Evolutionary conservation across 2,113 vertebrate genomes (phyloP).

Genomic region (Eulemur macaco): DNA sequence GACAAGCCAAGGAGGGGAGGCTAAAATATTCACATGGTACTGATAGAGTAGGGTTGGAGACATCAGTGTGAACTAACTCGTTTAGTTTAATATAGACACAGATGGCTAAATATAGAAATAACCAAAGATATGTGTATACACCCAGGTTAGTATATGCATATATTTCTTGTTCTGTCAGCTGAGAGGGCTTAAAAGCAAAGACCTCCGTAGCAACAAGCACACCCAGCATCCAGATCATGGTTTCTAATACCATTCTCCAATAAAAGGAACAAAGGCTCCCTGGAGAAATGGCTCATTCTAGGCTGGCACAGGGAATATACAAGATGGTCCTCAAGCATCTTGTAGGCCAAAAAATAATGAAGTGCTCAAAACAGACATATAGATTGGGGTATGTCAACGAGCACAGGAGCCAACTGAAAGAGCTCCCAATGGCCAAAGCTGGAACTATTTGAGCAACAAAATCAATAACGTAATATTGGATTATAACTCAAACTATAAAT

Average conservation of each 20-base stretch:
- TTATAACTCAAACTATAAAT: background rate
- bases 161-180: background rate
- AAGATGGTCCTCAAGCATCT: background rate
- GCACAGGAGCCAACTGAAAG: background rate
- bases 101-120: background rate
- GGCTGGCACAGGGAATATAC: background rate
- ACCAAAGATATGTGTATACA: background rate
- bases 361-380: background rate
- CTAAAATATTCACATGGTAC: background rate
- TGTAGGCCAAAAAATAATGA: background rate
- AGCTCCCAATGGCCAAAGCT: background rate
- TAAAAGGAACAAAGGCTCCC: background rate
- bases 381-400: background rate
- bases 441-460: background rate
- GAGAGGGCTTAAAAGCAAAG: background rate
- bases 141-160: no score
- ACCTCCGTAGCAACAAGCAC: background rate
- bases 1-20: background rate
- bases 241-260: background rate
- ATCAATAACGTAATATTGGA: background rate
- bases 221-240: background rate
- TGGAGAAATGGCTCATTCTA: background rate
- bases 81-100: background rate
- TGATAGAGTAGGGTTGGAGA: background rate
- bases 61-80: background rate